phyloP scores from a whole-genome alignment of 2,888 invertebrate genomes.

The Himalopsyche tibetana region DNA sequence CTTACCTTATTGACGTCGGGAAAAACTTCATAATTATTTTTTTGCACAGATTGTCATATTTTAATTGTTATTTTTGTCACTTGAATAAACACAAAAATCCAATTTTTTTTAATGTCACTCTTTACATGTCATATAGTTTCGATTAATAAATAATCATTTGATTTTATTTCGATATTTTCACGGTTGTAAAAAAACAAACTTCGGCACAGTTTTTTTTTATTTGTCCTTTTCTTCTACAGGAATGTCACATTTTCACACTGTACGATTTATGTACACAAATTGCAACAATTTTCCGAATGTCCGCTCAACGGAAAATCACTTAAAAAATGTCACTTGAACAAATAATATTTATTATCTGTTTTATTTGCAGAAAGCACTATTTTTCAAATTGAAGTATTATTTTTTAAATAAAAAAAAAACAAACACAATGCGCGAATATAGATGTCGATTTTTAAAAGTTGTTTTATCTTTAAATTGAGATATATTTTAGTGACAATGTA shows the following conservation, averaged over 20 bases:
- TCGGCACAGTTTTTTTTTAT: neutral
- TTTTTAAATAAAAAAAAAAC: neutral
- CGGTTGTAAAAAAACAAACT: neutral
- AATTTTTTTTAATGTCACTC: neutral
- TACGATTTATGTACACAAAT: neutral
- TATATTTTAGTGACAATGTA: constrained; percentile 5
- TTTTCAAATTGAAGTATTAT: neutral
- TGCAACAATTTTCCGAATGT: constrained; percentile 22
- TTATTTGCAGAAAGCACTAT: neutral
- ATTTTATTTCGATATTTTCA: neutral
- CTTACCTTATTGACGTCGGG: constrained; percentile 4
- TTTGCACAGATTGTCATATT: neutral
- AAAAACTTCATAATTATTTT: neutral
- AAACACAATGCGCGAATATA: constrained; percentile 2
- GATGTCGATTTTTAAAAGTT: neutral
- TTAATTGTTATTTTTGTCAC: neutral
- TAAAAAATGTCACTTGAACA: neutral
- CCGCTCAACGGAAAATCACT: constrained; percentile 4
- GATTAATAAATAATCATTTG: neutral
- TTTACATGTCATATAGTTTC: neutral
- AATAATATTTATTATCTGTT: too few relatives aligned
- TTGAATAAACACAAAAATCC: neutral
- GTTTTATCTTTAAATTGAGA: neutral
- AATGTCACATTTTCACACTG: constrained; percentile 13
- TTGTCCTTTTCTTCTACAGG: neutral